phyloP scores from a whole-genome alignment of 1,140 invertebrate species.

The Oreohelix idahoensis region DNA sequence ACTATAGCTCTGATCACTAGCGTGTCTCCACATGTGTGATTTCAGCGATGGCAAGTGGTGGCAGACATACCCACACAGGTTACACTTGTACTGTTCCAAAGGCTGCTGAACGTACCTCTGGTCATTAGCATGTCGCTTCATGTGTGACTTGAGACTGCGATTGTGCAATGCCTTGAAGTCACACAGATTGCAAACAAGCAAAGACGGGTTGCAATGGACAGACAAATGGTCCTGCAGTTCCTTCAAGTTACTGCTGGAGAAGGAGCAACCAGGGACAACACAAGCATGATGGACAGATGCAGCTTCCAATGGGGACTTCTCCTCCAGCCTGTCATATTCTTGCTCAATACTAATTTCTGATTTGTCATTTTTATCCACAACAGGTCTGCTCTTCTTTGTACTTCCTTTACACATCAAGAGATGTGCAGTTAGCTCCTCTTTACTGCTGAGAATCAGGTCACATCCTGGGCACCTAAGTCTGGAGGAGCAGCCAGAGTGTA shows the following conservation, averaged over 20 bases:
- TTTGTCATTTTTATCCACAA: constrained; percentile 19
- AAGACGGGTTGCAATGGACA: constrained; percentile 55
- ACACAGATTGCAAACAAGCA: constrained; percentile 68
- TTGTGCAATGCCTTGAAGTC: constrained; percentile 69
- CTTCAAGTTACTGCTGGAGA: constrained; percentile 26
- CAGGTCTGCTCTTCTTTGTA: constrained; percentile 39
- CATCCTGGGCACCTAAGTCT: constrained; percentile 47
- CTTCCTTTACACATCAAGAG: constrained; percentile 28
- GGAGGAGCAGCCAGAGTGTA: constrained; percentile 36
- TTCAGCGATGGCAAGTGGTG: constrained; percentile 73
- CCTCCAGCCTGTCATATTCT: not conserved
- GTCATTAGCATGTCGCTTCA: constrained; percentile 72
- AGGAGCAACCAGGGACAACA: constrained; percentile 27
- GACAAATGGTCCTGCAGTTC: constrained; percentile 39
- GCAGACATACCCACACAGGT: constrained; percentile 72
- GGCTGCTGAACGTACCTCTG: constrained; percentile 72
- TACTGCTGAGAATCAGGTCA: constrained; percentile 55
- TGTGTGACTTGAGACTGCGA: constrained; percentile 71
- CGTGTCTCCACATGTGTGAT: constrained; percentile 73
- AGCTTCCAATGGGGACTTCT: not conserved
- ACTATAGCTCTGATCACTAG: constrained; percentile 70
- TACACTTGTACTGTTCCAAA: constrained; percentile 72
- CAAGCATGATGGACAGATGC: constrained; percentile 2
- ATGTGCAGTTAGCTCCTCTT: constrained; percentile 54
- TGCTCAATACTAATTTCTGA: constrained; percentile 3